Evolutionary conservation across 2,797 vertebrate genomes (phyloP), one percentile per base, ranked within the genome.

Genomic region (Sciaenops ocellatus): DNA sequence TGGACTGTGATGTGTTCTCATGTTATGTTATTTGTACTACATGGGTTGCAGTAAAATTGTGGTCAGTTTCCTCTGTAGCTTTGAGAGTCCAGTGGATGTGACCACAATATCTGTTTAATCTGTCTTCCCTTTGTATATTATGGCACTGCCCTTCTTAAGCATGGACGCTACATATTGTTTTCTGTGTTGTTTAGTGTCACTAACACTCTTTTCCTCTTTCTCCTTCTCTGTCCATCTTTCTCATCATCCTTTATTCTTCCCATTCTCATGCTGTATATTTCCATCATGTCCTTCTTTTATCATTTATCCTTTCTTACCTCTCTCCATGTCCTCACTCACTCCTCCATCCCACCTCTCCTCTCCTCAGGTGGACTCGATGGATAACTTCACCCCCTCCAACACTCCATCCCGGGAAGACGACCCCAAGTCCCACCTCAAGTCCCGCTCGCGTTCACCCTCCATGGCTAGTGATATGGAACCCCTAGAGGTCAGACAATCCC

Each of bases 361-460:
- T 69, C 88, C 62, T 66, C 94, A 98, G 97, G 95, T 97, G 92
- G 96, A 98, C 93, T 98, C 97, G 0, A 93, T 97, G 89, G 97
- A 98, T 88, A 97, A 95, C 91, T 97, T 97, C 89, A 97, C 97
- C 1, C 93, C 96, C 66, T 97, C 96, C 91, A 97, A 97, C 93
- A 97, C 96, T 47, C 95, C 96, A 10, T 97, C 97, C 28, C 87
- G 96, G 84, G 97, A 97, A 77, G 96, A 96, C 61, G 97, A 96
- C 80, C 90, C 94, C 61, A 97, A 96, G 90, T 95, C 95, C 90
- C 96, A 96, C 84, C 93, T 95, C 75, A 96, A 97, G 91, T 94
- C 96, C 66, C 96, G 96, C 85, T 97, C 97, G 3, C 96, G 96
- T 55, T 98, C 97, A 26, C 97, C 97, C 69, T 97, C 97, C 87